These are phyloP conservation scores for Python bivittatus DNA, from an alignment of 2,113 vertebrate genomes.

Conservation along the genomic window DNA sequence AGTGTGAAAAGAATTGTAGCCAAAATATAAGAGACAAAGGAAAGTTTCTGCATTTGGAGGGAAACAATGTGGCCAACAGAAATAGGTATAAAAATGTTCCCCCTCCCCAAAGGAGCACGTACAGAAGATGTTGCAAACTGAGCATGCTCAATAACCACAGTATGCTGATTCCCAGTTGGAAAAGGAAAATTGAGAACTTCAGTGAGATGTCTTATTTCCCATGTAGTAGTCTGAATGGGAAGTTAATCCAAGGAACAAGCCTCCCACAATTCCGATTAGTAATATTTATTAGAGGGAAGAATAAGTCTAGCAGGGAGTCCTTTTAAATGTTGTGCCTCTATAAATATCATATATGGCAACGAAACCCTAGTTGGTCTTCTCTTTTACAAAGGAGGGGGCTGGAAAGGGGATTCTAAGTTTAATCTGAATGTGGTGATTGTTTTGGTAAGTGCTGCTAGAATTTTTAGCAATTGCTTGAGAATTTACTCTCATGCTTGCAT, in stretches of 20 bases:
- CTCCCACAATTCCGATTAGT: neutral
- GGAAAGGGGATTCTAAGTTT: neutral
- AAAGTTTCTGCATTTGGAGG: neutral
- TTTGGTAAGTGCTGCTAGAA: neutral
- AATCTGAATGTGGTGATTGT: neutral
- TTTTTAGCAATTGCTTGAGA: too few species aligned
- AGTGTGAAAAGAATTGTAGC: neutral
- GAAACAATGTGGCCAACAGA: too few species aligned
- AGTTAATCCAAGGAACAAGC: neutral
- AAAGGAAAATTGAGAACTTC: neutral
- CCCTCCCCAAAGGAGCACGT: too few species aligned
- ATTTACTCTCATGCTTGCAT: too few species aligned
- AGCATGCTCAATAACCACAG: neutral
- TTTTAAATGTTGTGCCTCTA: neutral
- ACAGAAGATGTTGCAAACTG: neutral
- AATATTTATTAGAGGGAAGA: neutral
- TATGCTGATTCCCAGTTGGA: neutral
- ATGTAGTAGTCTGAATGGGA: neutral
- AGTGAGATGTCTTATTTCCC: neutral
- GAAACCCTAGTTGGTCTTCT: neutral
- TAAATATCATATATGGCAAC: neutral
- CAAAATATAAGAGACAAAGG: neutral
- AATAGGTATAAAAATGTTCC: neutral
- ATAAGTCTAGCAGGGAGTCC: neutral
- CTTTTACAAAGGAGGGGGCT: neutral